These are phyloP conservation scores for Choreutis nemorana DNA, from an alignment of 2,888 invertebrate genomes.

Conservation along the genomic window DNA sequence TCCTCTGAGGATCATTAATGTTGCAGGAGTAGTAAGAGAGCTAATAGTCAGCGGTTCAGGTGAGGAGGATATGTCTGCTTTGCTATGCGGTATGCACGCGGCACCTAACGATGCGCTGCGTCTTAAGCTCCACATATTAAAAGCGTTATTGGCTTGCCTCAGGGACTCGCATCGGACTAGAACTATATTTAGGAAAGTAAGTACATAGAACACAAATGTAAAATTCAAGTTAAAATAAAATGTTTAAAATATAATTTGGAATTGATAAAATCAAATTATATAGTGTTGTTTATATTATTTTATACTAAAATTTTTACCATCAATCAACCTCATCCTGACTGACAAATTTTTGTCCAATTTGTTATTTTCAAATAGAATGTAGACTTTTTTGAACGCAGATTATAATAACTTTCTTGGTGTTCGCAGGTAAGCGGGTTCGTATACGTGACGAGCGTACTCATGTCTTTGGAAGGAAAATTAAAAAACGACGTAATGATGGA, in stretches of 20 bases:
- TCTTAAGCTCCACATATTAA: constrained; percentile 90
- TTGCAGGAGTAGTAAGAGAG: constrained; percentile 82
- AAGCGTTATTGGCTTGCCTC: constrained; percentile 86
- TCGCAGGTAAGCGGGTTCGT: constrained; percentile 90
- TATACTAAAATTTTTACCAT: too few species aligned
- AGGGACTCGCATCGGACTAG: constrained; percentile 96
- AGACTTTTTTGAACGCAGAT: not conserved
- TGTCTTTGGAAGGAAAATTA: constrained; percentile 88
- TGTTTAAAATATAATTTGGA: constrained; percentile 1
- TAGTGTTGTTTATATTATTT: not conserved
- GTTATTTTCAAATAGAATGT: too few species aligned
- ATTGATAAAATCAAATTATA: not conserved
- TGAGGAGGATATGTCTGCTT: constrained; percentile 95
- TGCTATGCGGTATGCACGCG: constrained; percentile 91
- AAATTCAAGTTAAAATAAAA: not conserved
- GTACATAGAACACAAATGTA: too few species aligned
- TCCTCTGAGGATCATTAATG: too few species aligned
- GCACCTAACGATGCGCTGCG: constrained; percentile 81
- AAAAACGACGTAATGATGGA: constrained; percentile 44
- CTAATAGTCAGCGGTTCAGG: constrained; percentile 90
- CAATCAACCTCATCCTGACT: too few species aligned
- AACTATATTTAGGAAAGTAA: constrained; percentile 93
- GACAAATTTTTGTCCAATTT: too few species aligned
- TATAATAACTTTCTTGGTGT: constrained; percentile 1
- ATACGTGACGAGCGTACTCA: constrained; percentile 94